Evolutionary conservation across 2,888 invertebrate genomes (phyloP), one percentile per base, ranked within the genome.

Genomic region (Heteromyza rotundicornis): DNA sequence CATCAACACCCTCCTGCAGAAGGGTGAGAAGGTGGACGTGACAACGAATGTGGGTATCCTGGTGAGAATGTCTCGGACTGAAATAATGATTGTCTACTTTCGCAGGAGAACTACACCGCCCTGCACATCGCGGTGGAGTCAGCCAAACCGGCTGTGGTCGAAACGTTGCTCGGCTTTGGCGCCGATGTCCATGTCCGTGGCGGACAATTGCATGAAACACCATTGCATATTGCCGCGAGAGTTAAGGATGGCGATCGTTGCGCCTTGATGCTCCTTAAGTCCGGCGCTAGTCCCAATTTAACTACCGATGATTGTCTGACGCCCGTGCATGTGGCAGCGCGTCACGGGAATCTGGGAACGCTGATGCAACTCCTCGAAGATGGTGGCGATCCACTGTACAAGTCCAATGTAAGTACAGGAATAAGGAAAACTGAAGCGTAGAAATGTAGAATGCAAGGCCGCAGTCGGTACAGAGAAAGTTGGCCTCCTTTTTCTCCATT

Each of bases 111-210:
- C 83, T 97, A 96, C 84, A 99, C 99, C 35, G 98, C 99, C 0
- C 86, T 99, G 1, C 98, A 99, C 80, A 94, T 98, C 76, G 98
- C 98, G 2, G 98, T 98, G 1, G 95, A 96, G 83, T 92, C 94
- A 1, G 93, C 94, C 64, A 95, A 95, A 76, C 96, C 97, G 1
- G 91, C 92, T 7, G 96, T 97, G 1, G 97, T 98, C 22, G 98
- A 98, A 84, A 95, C 96, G 0, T 85, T 99, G 59, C 85, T 98
- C 2, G 99, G 98, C 0, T 96, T 93, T 79, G 99, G 99, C 19
- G 98, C 98, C 1, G 95, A 97, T 80, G 97, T 99, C 1, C 97
- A 98, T 83, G 92, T 98, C 22, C 89, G 95, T 78, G 95, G 95
- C 27, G 95, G 95, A 0, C 90, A 89, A 76, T 87, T 92, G 65